Evolutionary conservation across 2,888 invertebrate genomes (phyloP), one percentile per base, ranked within the genome.

Genomic region (Drosophila austrosaltans): DNA sequence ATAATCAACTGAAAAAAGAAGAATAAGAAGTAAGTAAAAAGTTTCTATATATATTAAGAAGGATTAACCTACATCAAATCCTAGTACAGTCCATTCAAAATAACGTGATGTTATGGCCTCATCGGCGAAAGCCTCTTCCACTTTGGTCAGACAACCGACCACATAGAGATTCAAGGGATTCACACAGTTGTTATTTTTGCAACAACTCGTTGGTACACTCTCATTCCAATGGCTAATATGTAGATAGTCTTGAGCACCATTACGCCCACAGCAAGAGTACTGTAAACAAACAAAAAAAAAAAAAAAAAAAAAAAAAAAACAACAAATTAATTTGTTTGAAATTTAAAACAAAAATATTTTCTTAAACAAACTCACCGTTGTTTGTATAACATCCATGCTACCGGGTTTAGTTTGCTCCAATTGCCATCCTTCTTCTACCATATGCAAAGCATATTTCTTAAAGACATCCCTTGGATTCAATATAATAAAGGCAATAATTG

Each of bases 261-360:
- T 77, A 2, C 80, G 82, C 12, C 92, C 92, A 71, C 93, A 92
- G 64, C 92, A 91, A 40, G 78, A 75, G 76, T 85, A 90, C 90
- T 89, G 1, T 65, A 64, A 64, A 5, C 4, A 61, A 56, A 5
- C 1, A 28, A 32, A 48, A 39, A 25, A 36, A 7, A 36, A 20
- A 3, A 63, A 1, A 8, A 16, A 4, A 20, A 20, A 6, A 28
- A 12, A 0, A 44, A 4, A 20, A 20, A 6, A 28, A 12, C 0
- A 44, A 1, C 5, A 30, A 30, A 28, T 28, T 32, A 6, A 32
- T 6, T 32, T 0, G 57, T 48, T 30, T 4, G 1, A 12, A 25
- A 8, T 28, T 30, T 22, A 6, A 16, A n/a, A 28, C 1, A 28
- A 3, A 28, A 28, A 28, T 28, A 28, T 28, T 28, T 28, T 3